Evolutionary conservation across 2,888 invertebrate genomes (phyloP), one percentile per base, ranked within the genome.

Genomic region (Hanleya hanleyi): DNA sequence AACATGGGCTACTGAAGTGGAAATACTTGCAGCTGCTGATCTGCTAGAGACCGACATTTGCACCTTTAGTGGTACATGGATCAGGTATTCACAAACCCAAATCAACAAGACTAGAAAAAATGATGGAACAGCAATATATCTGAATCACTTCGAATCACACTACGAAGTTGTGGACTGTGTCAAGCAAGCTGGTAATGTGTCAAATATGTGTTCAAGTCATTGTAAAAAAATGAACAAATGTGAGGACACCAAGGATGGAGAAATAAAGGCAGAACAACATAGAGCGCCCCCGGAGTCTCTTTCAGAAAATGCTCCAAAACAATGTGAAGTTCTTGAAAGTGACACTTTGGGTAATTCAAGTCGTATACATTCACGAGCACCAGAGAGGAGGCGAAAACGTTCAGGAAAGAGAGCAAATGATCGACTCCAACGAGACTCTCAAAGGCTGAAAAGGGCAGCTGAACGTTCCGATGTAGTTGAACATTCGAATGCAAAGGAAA

Each of bases 81-180:
- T 65, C 41, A 57, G 47, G 36, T 69, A 47, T 38, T 69, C 73
- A 38, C 50, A 35, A 47, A 18, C 35, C 22, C 32, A 22, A 69
- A 32, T 36, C 0, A 32, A 29, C 15, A 33, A n/a, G 15, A 5
- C n/a, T 18, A 37, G 15, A 64, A 38, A 69, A 50, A 12, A 41
- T 18, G 9, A 9, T 41, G 18, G 18, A 9, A 41, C 9, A 18
- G 41, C 9, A 41, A 41, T 73, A 36, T 73, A 73, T 65, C 51
- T 73, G 32, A 50, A 73, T n/a, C 69, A 73, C 35, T 35, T 37
- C 62, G 47, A 47, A 18, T 67, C 67, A 37, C 71, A 71, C 41
- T 71, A 62, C 67, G 68, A 72, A 35, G 64, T 57, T 49, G 72
- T 72, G 7, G n/a, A 18, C 6, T 61, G 38, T 50, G 61, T 41